These are phyloP conservation scores for Lapara coniferarum DNA, from an alignment of 2,888 invertebrate genomes.

Conservation along the genomic window DNA sequence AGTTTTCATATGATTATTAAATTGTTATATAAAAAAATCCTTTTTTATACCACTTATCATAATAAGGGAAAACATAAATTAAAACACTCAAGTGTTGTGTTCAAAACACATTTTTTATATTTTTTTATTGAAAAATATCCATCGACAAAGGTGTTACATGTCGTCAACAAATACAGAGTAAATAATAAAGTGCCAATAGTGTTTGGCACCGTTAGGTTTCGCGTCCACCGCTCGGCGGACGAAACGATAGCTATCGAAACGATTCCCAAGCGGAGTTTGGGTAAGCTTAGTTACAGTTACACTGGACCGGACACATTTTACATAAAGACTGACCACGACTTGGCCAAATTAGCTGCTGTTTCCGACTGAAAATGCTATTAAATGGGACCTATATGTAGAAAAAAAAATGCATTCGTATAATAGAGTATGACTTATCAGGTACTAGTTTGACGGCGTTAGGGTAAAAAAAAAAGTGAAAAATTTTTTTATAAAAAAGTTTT, in stretches of 20 bases:
- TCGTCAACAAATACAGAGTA: conserved; percentile 43
- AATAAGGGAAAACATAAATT: conserved; percentile 41
- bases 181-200: conserved; percentile 33
- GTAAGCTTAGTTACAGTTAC: neutral
- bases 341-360: neutral
- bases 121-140: conserved; percentile 81
- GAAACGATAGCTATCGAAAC: conserved; percentile 39
- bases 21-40: too few relatives aligned
- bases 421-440: conserved; percentile 14
- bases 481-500: neutral
- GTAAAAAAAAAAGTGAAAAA: neutral
- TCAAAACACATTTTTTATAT: conserved; percentile 81
- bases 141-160: conserved; percentile 72
- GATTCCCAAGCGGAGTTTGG: conserved; percentile 38
- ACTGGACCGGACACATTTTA: neutral
- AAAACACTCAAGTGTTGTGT: conserved; percentile 77
- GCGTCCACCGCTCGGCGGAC: conserved; percentile 42
- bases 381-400: neutral
- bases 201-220: conserved; percentile 60
- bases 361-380: neutral
- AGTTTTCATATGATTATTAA: too few relatives aligned
- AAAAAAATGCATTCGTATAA: neutral
- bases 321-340: neutral
- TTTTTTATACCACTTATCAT: too few relatives aligned
- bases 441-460: neutral